These are phyloP conservation scores for Lepidurus arcticus DNA, from an alignment of 1,140 invertebrate species.

Conservation along the genomic window DNA sequence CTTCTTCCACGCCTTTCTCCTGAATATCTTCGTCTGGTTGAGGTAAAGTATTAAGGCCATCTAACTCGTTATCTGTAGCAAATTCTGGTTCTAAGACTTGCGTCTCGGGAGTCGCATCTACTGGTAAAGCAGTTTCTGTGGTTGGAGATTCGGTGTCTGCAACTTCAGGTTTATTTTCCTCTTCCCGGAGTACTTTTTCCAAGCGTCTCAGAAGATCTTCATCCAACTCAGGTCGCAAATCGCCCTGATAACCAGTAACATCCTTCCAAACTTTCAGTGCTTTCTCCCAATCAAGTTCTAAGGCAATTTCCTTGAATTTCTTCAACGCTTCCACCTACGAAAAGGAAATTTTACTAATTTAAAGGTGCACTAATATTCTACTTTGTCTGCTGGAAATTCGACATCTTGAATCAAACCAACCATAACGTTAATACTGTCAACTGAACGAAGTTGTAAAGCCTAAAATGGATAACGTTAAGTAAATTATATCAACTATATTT, in stretches of 20 bases:
- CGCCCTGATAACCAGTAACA: slow-evolving; percentile 44
- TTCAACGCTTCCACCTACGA: slow-evolving; percentile 45
- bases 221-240: slow-evolving; percentile 40
- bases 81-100: not conserved
- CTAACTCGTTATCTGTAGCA: no score
- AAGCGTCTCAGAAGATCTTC: not conserved
- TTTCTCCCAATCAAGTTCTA: slow-evolving; percentile 46
- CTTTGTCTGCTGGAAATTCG: slow-evolving; percentile 42
- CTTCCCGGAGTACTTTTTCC: not conserved
- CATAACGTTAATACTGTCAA: slow-evolving; percentile 49
- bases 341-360: slow-evolving; percentile 25
- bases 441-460: slow-evolving; percentile 48
- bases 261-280: slow-evolving; percentile 48
- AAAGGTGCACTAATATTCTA: slow-evolving; percentile 33
- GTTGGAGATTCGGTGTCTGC: not conserved
- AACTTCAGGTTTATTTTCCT: not conserved
- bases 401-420: slow-evolving; percentile 43
- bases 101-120: not conserved
- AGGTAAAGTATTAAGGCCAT: no score
- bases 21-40: no score
- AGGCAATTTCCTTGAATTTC: slow-evolving; percentile 43
- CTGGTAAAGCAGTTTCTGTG: not conserved
- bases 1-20: no score
- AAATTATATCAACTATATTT: slow-evolving; percentile 12
- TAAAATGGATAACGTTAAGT: slow-evolving; percentile 38